Conservation (phyloP, 2,113 vertebrate species). For the Varanus salvator region DNA sequence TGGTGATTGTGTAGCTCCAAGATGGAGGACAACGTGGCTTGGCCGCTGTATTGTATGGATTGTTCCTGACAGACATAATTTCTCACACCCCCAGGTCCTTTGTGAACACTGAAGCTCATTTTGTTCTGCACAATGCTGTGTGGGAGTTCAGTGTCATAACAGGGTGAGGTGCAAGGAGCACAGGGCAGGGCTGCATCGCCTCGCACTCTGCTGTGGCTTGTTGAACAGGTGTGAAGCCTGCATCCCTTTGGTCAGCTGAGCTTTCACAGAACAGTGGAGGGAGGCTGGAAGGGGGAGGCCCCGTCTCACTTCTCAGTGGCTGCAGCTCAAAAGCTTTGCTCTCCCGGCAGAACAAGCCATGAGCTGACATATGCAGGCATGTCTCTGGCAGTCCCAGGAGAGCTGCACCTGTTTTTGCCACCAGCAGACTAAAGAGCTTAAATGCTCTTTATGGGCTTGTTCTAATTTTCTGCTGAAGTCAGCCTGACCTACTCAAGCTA, state of each 20-base stretch:
- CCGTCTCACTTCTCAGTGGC: neutral
- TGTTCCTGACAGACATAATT: neutral
- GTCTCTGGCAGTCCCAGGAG: slow-evolving; percentile 36
- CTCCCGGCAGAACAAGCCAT: neutral
- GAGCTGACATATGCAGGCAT: slow-evolving; percentile 4
- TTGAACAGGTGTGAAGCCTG: neutral
- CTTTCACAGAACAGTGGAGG: neutral
- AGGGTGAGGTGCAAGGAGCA: neutral
- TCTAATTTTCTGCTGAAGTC: slow-evolving; percentile 59
- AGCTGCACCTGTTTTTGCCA: slow-evolving; percentile 42
- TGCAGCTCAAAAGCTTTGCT: neutral
- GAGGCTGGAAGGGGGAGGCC: neutral
- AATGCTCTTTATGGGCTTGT: slow-evolving; percentile 62
- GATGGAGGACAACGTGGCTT: slow-evolving; percentile 14
- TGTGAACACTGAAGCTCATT: slow-evolving; percentile 18
- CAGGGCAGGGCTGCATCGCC: neutral
- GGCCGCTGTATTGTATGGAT: neutral
- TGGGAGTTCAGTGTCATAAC: neutral
- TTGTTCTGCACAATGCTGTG: neutral
- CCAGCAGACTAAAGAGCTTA: slow-evolving; percentile 35
- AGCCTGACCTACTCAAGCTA: slow-evolving; percentile 59
- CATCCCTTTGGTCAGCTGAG: neutral
- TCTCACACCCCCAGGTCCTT: neutral
- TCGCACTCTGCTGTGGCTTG: slow-evolving; percentile 6
- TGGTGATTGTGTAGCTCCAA: neutral